Evolutionary conservation across 2,797 vertebrate genomes (phyloP).

Genomic region (Muraenolepis orangiensis): DNA sequence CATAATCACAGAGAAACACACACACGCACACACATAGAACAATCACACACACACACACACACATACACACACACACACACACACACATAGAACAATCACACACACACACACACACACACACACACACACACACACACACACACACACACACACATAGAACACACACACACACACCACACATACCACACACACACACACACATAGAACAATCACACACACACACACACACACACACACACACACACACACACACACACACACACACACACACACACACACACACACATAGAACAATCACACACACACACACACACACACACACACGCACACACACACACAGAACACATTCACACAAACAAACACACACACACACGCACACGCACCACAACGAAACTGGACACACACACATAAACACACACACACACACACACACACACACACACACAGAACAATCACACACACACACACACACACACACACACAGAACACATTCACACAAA

Average conservation of each 20-base stretch:
- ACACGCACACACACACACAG: conserved; percentile 6
- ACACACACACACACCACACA: not conserved
- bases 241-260: conserved; percentile 11
- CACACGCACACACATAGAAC: too few relatives aligned
- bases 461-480: too few relatives aligned
- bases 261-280: not conserved
- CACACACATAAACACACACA: conserved; percentile 21
- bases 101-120: conserved; percentile 22
- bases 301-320: conserved; percentile 7
- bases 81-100: conserved; percentile 10
- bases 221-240: conserved; percentile 13
- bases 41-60: conserved; percentile 1
- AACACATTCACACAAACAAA: conserved; percentile 29
- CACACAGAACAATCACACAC: too few relatives aligned
- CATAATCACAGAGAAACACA: conserved; percentile 1
- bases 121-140: not conserved
- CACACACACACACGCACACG: not conserved
- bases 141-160: conserved; percentile 6
- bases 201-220: conserved; percentile 13
- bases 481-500: too few relatives aligned
- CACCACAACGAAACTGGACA: too few relatives aligned
- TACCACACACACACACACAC: conserved; percentile 7
- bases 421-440: conserved; percentile 65
- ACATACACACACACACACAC: conserved; percentile 7
- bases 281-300: not conserved